Evolutionary conservation across 2,113 vertebrate species (phyloP).

Genomic region (Uria lomvia): DNA sequence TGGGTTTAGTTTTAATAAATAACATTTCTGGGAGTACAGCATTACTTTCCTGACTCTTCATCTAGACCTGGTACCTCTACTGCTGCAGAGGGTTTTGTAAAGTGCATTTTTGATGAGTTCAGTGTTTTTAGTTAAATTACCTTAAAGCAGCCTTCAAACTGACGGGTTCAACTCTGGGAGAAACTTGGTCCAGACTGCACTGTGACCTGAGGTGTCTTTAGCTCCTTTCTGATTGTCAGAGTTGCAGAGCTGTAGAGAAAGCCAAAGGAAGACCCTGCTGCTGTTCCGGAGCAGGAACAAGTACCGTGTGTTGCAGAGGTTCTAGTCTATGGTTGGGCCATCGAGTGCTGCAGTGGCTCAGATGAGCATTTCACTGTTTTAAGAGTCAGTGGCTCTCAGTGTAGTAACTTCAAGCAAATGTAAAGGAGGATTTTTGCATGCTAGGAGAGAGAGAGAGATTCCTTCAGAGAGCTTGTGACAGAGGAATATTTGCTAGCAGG

Average conservation of each 20-base stretch:
- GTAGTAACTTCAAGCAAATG: background rate
- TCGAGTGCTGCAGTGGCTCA: background rate
- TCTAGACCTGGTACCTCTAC: background rate
- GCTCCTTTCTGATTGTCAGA: background rate
- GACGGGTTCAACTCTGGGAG: accelerated
- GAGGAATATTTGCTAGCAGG: background rate
- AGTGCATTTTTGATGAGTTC: background rate
- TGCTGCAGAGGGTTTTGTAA: background rate
- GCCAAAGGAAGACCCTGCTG: background rate
- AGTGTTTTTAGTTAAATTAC: background rate
- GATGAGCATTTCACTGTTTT: accelerated
- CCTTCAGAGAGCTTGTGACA: background rate
- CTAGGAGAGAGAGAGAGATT: background rate
- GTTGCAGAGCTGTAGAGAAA: background rate
- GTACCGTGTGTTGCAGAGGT: accelerated
- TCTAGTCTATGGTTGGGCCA: background rate
- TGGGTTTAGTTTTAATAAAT: background rate
- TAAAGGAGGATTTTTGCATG: background rate
- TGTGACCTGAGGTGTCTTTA: background rate
- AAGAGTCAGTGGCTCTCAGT: background rate
- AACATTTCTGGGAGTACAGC: no score
- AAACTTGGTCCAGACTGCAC: background rate
- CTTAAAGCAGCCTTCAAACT: background rate
- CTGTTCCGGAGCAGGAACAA: background rate
- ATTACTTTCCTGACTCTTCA: background rate